Conservation (phyloP, 2,888 invertebrate species). For the Dryadula phaetusa region DNA sequence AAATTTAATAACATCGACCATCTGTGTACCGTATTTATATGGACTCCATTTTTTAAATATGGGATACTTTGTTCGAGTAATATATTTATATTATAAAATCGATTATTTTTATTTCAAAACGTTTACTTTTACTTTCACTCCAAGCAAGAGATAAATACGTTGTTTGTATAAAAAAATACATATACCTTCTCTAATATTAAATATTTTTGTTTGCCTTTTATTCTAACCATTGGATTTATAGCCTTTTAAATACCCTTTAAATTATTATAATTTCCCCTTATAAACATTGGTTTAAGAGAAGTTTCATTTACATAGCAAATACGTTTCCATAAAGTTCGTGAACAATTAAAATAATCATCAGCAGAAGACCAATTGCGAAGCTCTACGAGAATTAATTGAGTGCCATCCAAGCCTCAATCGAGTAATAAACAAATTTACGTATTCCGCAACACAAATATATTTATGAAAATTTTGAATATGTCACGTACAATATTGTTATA, state of each 20-base stretch:
- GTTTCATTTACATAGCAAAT: neutral
- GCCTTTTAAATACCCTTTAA: neutral
- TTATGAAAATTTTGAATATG: neutral
- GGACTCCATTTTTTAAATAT: neutral
- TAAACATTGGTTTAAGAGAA: slow-evolving; percentile 1
- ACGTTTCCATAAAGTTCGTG: neutral
- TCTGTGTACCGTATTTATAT: neutral
- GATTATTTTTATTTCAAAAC: too few relatives aligned
- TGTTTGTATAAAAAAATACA: too few relatives aligned
- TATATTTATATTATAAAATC: too few relatives aligned
- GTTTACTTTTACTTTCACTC: too few relatives aligned
- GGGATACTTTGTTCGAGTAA: neutral
- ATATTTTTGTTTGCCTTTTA: neutral
- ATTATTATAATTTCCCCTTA: neutral
- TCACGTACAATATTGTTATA: neutral
- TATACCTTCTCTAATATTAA: too few relatives aligned
- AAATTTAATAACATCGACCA: slow-evolving; percentile 10
- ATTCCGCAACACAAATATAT: neutral
- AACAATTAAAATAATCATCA: slow-evolving; percentile 7
- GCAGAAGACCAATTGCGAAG: slow-evolving; percentile 19
- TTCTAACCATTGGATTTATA: neutral
- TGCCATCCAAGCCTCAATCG: slow-evolving; percentile 6
- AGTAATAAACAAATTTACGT: slow-evolving; percentile 18
- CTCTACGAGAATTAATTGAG: slow-evolving; percentile 17
- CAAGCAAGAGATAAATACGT: too few relatives aligned